A percentile compares a stretch with the other conserved stretches of the same genome.
phyloP scores from a whole-genome alignment of 2,888 invertebrate genomes.

The Platynereis dumerilii region DNA sequence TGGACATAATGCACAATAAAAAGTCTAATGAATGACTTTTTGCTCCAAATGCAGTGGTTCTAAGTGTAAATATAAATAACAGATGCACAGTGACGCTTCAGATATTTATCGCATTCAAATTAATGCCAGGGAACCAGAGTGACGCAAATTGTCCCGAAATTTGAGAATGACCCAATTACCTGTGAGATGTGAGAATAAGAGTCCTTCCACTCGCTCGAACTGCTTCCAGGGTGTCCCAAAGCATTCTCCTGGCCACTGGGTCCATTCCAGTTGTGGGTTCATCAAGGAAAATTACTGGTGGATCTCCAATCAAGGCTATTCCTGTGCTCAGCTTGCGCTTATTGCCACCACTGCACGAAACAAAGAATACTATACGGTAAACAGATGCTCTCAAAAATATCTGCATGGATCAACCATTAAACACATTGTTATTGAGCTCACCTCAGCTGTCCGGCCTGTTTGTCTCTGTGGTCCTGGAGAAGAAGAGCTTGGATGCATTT shows the following conservation, averaged over 20 bases:
- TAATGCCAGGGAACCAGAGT: too few species aligned
- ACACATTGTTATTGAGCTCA: slow-evolving; percentile 11
- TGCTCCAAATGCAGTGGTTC: too few species aligned
- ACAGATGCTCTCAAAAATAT: background rate
- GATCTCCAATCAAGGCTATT: slow-evolving; percentile 44
- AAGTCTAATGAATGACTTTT: too few species aligned
- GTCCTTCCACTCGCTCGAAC: slow-evolving; percentile 75
- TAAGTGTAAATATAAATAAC: too few species aligned
- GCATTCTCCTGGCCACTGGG: slow-evolving; percentile 77
- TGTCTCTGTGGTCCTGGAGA: slow-evolving; percentile 30
- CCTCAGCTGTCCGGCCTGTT: slow-evolving; percentile 45
- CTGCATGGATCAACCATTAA: too few species aligned
- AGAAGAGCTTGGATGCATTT: slow-evolving; percentile 27
- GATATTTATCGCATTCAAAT: too few species aligned
- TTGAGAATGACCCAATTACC: too few species aligned
- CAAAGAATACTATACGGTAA: background rate
- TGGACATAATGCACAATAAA: too few species aligned
- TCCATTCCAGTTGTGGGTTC: slow-evolving; percentile 72
- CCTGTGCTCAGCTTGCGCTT: slow-evolving; percentile 44
- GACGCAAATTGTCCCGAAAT: too few species aligned
- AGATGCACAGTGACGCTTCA: too few species aligned
- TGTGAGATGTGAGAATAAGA: slow-evolving; percentile 76
- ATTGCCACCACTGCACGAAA: slow-evolving; percentile 62
- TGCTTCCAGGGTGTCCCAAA: slow-evolving; percentile 78
- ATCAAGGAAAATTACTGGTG: slow-evolving; percentile 42